Base-by-base conservation (phyloP, 2,888 invertebrate genomes). In the Cylloceria caligata region DNA sequence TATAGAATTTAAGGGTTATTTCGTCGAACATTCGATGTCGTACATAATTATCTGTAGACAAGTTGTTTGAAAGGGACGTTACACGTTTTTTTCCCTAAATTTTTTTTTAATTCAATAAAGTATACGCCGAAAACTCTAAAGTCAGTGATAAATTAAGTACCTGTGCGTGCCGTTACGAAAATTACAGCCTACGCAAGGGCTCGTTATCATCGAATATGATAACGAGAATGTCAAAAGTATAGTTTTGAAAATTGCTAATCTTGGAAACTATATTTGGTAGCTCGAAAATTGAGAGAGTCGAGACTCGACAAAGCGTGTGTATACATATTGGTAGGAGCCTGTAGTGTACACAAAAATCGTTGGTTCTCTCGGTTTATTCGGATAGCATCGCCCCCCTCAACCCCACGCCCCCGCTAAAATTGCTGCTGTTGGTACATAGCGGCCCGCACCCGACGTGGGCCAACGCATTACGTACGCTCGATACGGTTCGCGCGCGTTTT, bases 391-490 rank as follows among this genome's bases (percentile, higher is more conserved):
- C 27, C 52, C 24, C 34, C n/a, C n/a, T n/a, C n/a, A n/a, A n/a
- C n/a, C n/a, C n/a, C n/a, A n/a, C n/a, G 30, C 52, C 60, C 27
- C 52, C 72, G 68, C 76, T 52, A 62, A 73, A 76, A 72, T 72
- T 76, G 80, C 36, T 73, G 42, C 42, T 42, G 27, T 24, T 76
- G 52, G 62, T 45, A 27, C 55, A 57, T 24, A 30, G 6, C 30
- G 30, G 30, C 30, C 16, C 60, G 34, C 1, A 7, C 30, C 52
- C 42, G 16, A 72, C 57, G 39, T 5, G 62, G 72, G 34, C 72
- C 45, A 52, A 81, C 72, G 72, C 62, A 52, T 76, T 76, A 76
- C 60, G 39, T 72, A 68, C 76, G 76, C 81, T 81, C 72, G 76
- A 81, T 81, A 72, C 67, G 67, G 24, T 69, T 11, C 69, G 39